Conservation (phyloP, 2,113 vertebrate genomes). For the Oxyruncus cristatus region DNA sequence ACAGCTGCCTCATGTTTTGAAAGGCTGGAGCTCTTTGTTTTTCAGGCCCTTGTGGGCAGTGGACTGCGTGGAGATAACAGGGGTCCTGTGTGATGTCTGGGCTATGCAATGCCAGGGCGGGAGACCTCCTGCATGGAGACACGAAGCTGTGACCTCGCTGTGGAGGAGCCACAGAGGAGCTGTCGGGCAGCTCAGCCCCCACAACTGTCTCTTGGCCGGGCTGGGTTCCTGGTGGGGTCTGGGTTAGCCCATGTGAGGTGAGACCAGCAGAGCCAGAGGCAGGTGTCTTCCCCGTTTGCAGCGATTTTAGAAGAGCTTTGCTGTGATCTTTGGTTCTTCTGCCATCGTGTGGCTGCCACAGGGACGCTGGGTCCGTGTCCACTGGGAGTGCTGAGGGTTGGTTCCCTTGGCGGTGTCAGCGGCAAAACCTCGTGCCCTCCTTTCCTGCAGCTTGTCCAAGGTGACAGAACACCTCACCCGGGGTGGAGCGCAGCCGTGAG, state of each 20-base stretch:
- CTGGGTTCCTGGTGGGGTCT: not conserved
- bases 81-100: not conserved
- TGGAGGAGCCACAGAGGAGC: not conserved
- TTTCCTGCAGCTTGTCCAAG: not conserved
- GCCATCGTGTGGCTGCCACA: constrained; percentile 30
- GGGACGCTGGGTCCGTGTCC: not conserved
- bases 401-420: not conserved
- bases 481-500: not conserved
- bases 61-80: fast-evolving
- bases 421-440: not conserved
- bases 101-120: too few species aligned
- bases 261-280: not conserved
- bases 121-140: not conserved
- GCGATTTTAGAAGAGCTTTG: not conserved
- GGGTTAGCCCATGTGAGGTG: fast-evolving
- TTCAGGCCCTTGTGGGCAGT: not conserved
- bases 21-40: not conserved
- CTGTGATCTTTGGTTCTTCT: not conserved
- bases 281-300: not conserved
- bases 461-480: not conserved
- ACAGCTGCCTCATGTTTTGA: not conserved
- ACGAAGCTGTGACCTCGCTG: not conserved
- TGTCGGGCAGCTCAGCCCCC: not conserved
- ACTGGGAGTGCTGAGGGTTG: fast-evolving
- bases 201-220: fast-evolving